Conservation (phyloP, 2,888 invertebrate genomes). For the Helobdella robusta region DNA sequence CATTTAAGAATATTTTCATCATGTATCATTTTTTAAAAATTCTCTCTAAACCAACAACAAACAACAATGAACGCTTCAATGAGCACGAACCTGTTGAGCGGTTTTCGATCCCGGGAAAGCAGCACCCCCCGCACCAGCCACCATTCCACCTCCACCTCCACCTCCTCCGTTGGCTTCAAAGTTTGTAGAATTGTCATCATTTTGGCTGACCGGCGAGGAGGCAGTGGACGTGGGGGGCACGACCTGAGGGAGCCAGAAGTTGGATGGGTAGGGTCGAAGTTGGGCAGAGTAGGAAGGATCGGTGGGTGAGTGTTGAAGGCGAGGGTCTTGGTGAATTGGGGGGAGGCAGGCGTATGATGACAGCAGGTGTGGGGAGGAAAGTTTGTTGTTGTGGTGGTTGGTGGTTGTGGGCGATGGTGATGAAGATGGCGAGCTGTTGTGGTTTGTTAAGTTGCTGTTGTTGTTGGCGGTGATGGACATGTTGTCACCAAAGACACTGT, state of each 20-base stretch:
- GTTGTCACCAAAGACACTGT: constrained; percentile 27
- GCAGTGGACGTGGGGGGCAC: constrained; percentile 19
- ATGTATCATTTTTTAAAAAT: too few species aligned
- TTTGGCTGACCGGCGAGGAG: constrained; percentile 28
- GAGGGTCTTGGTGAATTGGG: not conserved
- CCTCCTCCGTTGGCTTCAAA: constrained; percentile 18
- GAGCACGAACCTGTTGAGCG: too few species aligned
- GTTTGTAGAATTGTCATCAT: constrained; percentile 22
- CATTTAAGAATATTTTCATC: not conserved
- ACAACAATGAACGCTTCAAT: too few species aligned
- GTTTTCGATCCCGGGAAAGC: too few species aligned
- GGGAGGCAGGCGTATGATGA: constrained; percentile 16
- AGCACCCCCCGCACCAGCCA: too few species aligned
- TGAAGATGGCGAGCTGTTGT: too few species aligned
- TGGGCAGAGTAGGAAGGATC: not conserved
- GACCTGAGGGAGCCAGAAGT: not conserved
- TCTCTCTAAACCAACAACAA: too few species aligned
- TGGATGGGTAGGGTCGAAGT: not conserved
- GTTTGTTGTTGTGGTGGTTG: not conserved
- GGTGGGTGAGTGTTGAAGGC: not conserved
- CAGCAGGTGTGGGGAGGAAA: not conserved
- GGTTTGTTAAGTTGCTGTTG: too few species aligned
- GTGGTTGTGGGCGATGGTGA: not conserved
- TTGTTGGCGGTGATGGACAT: not conserved
- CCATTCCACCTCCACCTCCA: too few species aligned